These are phyloP conservation scores for Eulemur mongoz DNA, from an alignment of 2,797 vertebrate genomes.

Conservation along the genomic window DNA sequence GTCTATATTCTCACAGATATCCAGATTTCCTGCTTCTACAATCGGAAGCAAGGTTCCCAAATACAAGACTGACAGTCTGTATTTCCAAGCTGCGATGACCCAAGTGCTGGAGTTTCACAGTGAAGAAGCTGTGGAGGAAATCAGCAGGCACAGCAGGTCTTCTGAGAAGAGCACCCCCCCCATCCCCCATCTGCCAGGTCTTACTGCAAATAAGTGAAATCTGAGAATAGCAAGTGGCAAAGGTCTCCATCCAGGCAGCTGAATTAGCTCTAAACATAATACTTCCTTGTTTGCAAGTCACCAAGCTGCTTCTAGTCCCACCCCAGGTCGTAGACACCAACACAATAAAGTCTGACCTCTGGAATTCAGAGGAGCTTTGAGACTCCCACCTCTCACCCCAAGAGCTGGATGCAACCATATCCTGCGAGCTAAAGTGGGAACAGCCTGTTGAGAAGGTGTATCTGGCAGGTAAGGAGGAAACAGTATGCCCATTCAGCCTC, in stretches of 20 bases:
- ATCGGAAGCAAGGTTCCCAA: constrained; percentile 20
- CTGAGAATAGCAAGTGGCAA: neutral
- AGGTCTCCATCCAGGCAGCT: neutral
- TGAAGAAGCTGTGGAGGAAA: neutral
- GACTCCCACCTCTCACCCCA: neutral
- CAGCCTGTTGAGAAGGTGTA: neutral
- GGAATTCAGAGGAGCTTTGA: neutral
- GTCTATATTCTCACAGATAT: neutral
- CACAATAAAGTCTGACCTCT: neutral
- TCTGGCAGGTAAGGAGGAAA: neutral
- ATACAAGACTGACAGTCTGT: neutral
- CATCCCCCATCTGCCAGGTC: neutral
- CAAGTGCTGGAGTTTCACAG: neutral
- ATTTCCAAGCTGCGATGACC: neutral
- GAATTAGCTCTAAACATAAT: neutral
- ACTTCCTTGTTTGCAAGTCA: neutral
- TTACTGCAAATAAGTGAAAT: neutral
- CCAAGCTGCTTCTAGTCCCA: neutral
- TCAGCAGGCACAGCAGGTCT: neutral
- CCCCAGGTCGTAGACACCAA: neutral
- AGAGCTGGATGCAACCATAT: neutral
- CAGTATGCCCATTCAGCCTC: neutral
- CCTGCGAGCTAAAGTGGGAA: neutral
- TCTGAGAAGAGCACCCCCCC: neutral
- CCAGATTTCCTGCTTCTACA: neutral